Evolutionary conservation across 2,113 vertebrate species (phyloP).

Genomic region (Thinocorus orbignyianus): DNA sequence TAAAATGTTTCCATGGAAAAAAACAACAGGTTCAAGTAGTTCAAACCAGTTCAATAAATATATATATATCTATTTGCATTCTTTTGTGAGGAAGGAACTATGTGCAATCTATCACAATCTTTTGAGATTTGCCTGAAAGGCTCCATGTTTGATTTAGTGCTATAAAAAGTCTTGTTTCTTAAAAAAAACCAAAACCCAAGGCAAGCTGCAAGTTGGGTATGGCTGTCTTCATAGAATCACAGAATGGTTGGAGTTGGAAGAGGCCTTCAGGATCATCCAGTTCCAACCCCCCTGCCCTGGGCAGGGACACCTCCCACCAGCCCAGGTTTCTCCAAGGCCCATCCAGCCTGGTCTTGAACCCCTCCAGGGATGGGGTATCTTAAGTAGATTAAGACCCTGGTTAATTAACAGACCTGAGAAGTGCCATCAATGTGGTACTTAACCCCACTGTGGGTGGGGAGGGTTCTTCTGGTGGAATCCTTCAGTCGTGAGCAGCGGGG

Average conservation of each 20-base stretch:
- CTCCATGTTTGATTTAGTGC: background rate
- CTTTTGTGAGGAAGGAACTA: background rate
- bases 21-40: background rate
- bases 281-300: too few species aligned
- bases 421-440: background rate
- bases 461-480: background rate
- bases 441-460: accelerated
- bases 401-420: background rate
- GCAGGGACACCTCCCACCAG: too few species aligned
- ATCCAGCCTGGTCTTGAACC: too few species aligned
- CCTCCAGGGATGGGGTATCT: too few species aligned
- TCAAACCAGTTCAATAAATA: background rate
- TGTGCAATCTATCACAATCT: background rate
- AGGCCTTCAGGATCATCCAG: too few species aligned
- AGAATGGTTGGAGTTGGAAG: too few species aligned
- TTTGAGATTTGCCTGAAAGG: background rate
- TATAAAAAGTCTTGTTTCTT: background rate
- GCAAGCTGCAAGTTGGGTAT: background rate
- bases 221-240: too few species aligned
- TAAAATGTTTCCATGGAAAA: background rate
- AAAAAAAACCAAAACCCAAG: background rate
- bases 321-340: too few species aligned
- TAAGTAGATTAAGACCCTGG: background rate
- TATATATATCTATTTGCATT: background rate
- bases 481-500: too few species aligned